phyloP scores from a whole-genome alignment of 2,797 vertebrate species.

The Rhodeus uyekii region DNA sequence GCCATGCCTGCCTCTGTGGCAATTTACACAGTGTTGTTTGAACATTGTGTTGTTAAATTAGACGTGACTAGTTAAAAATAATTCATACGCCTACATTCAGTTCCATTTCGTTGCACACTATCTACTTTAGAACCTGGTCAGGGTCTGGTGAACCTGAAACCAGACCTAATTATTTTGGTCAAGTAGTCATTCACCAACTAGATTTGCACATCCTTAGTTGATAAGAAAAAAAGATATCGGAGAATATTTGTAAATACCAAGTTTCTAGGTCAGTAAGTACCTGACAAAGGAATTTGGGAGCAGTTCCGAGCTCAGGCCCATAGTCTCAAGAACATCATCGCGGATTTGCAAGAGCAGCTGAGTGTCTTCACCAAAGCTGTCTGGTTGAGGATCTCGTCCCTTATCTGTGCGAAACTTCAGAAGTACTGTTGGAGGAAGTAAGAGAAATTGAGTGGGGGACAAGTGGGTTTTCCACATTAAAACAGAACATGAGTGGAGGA shows the following conservation, averaged over 20 bases:
- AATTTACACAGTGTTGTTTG: not conserved
- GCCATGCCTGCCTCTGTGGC: not conserved
- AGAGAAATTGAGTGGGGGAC: conserved; percentile 35
- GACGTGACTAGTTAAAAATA: not conserved
- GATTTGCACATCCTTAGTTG: not conserved
- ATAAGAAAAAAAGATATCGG: not conserved
- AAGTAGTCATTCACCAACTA: not conserved
- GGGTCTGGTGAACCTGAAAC: conserved; percentile 4
- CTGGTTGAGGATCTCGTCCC: conserved; percentile 82
- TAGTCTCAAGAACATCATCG: conserved; percentile 78
- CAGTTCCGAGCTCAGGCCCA: conserved; percentile 74
- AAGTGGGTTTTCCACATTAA: conserved; percentile 39
- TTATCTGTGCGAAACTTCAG: conserved; percentile 89
- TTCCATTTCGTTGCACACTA: not conserved
- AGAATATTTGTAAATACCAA: not conserved
- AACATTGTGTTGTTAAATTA: not conserved
- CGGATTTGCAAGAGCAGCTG: conserved; percentile 81
- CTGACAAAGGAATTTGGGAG: conserved; percentile 85
- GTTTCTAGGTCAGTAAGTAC: conserved; percentile 62
- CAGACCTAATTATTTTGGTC: not conserved
- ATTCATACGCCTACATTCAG: not conserved
- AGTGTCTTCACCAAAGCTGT: conserved; percentile 75
- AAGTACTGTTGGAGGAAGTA: conserved; percentile 76
- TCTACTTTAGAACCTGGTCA: not conserved
- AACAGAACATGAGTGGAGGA: not conserved